Conservation (phyloP, 2,113 vertebrate genomes). For the Lepus americanus region DNA sequence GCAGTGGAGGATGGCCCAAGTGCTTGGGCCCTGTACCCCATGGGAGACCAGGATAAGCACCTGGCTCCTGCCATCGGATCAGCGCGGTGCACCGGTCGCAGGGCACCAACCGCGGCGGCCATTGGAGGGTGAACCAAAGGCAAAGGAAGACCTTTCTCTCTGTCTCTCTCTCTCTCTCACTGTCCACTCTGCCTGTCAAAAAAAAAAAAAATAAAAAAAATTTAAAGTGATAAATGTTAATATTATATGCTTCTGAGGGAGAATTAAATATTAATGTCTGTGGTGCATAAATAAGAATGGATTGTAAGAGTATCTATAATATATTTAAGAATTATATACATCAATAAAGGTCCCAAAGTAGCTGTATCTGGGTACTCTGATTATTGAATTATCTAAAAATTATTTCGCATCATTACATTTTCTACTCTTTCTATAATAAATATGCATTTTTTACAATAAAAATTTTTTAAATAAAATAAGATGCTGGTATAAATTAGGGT, state of each 20-base stretch:
- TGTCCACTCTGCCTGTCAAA: too few species aligned
- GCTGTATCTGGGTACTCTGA: background rate
- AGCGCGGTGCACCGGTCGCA: too few species aligned
- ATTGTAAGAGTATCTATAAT: background rate
- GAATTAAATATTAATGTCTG: slow-evolving; percentile 11
- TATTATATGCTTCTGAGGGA: background rate
- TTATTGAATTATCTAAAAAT: slow-evolving; percentile 25
- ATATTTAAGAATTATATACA: slow-evolving; percentile 32
- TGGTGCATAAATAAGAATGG: slow-evolving; percentile 16
- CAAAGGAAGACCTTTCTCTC: too few species aligned
- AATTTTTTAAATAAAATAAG: background rate
- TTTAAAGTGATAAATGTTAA: background rate
- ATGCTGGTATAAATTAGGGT: background rate
- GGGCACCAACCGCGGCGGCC: too few species aligned
- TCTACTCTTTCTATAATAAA: slow-evolving; percentile 34
- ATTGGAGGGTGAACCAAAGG: too few species aligned
- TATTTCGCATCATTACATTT: slow-evolving; percentile 41
- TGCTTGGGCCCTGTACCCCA: too few species aligned
- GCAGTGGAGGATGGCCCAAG: too few species aligned
- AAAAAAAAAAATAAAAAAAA: background rate
- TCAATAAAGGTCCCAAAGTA: slow-evolving; percentile 27
- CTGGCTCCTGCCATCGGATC: too few species aligned
- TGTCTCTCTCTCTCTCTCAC: too few species aligned
- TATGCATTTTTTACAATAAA: background rate
- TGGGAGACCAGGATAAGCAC: too few species aligned